Base-by-base conservation (phyloP, 2,888 invertebrate species). In the Nematopogon swammerdamellus region DNA sequence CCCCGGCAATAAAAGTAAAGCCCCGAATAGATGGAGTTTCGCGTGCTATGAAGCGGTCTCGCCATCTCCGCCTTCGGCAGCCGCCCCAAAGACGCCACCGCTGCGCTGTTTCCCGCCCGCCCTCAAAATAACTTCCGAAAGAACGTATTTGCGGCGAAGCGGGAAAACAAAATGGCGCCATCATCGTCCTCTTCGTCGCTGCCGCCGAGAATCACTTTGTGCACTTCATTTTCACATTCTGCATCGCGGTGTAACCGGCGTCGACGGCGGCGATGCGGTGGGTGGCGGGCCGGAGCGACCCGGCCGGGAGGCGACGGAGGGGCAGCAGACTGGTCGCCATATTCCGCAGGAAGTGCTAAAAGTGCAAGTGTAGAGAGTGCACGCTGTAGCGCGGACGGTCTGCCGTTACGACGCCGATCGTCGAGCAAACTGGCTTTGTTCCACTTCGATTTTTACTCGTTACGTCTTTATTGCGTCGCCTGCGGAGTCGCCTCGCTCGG, bases 401-500 rank as follows among this genome's bases (percentile, higher is more conserved):
- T 8, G 25, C 8, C 25, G 25, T 25, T 25, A 25, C 25, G 25
- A 25, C 25, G 25, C 25, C 8, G 25, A 25, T 25, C 25, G 25
- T 8, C 25, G 25, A 25, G 25, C 5, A 25, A 8, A 25, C 36
- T 14, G 3, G 36, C 14, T 36, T 14, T 36, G n/a, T 36, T 36
- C 36, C 36, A 14, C 36, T 36, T 36, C 36, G 36, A 36, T 36
- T 36, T 36, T 25, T 14, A 36, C 6, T 36, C 36, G 36, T 36
- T 36, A 36, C 36, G 36, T 36, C 36, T 36, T 36, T 36, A 36
- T 36, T 36, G 14, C 36, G 36, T 57, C 60, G 57, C 54, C 57
- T 53, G 59, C 53, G 57, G 58, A 60, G 55, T 62, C 62, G 61
- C 59, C 57, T 59, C 61, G 59, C 14, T 58, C 58, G 54, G 57